Conservation (phyloP, 2,797 vertebrate species). For the Syngnathus rostellatus region DNA sequence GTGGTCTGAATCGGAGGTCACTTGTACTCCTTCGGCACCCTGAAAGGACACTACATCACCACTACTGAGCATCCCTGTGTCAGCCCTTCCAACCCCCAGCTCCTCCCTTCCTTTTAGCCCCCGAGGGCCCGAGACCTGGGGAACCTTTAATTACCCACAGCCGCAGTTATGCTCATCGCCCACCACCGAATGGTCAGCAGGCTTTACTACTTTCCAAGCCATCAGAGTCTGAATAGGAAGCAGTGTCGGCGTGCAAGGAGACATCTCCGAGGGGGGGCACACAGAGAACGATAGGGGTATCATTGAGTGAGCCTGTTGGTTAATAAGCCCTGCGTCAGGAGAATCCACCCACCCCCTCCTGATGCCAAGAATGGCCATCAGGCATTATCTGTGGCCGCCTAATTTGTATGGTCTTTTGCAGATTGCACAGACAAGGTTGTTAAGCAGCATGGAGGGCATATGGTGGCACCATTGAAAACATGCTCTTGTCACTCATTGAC, state of each 20-base stretch:
- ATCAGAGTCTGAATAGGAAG: constrained; percentile 76
- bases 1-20: neutral
- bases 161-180: constrained; percentile 59
- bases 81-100: constrained; percentile 19
- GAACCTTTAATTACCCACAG: constrained; percentile 92
- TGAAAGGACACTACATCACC: constrained; percentile 24
- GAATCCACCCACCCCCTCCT: constrained; percentile 52
- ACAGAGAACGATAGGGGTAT: constrained; percentile 64
- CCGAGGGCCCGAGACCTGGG: constrained; percentile 75
- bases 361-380: constrained; percentile 65
- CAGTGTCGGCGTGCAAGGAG: constrained; percentile 61
- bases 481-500: constrained; percentile 52
- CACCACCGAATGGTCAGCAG: constrained; percentile 80
- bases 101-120: constrained; percentile 56
- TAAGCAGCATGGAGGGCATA: constrained; percentile 66
- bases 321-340: constrained; percentile 68
- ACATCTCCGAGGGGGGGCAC: constrained; percentile 44
- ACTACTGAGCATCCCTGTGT: constrained; percentile 21
- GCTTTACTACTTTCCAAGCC: constrained; percentile 75
- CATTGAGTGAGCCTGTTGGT: constrained; percentile 68
- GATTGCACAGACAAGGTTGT: constrained; percentile 58
- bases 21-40: constrained; percentile 9
- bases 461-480: constrained; percentile 52
- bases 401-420: constrained; percentile 65
- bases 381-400: constrained; percentile 58